Percentiles rank a stretch among this genome's conserved stretches.
phyloP scores from a whole-genome alignment of 2,113 vertebrate species.

The Isichthys henryi region DNA sequence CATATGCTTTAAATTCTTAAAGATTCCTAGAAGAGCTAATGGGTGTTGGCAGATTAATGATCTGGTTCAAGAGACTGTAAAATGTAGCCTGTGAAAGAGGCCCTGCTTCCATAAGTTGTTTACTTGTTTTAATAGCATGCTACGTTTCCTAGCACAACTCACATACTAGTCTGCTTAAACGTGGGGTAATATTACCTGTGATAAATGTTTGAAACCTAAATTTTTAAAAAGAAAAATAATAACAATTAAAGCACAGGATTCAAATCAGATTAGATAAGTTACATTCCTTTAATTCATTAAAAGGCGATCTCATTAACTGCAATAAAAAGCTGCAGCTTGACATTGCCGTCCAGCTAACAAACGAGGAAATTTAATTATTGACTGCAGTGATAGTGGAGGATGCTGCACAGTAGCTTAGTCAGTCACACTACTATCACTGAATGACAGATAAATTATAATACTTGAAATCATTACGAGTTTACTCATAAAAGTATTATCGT shows the following conservation, averaged over 20 bases:
- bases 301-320: not conserved
- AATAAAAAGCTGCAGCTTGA: not conserved
- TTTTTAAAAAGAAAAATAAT: not conserved
- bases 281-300: not conserved
- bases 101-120: not conserved
- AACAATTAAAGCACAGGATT: not conserved
- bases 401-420: not conserved
- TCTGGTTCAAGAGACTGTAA: not conserved
- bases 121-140: not conserved
- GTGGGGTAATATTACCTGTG: not conserved
- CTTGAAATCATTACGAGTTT: not conserved
- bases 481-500: not conserved
- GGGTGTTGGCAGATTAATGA: not conserved
- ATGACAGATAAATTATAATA: not conserved
- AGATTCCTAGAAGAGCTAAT: not conserved
- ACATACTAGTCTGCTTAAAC: not conserved
- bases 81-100: not conserved
- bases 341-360: not conserved
- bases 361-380: not conserved
- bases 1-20: not conserved
- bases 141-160: not conserved
- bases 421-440: not conserved
- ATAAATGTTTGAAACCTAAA: not conserved
- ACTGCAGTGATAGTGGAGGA: not conserved
- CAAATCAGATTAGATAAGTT: not conserved